phyloP scores from a whole-genome alignment of 1,140 invertebrate genomes.

The Coptotermes formosanus region DNA sequence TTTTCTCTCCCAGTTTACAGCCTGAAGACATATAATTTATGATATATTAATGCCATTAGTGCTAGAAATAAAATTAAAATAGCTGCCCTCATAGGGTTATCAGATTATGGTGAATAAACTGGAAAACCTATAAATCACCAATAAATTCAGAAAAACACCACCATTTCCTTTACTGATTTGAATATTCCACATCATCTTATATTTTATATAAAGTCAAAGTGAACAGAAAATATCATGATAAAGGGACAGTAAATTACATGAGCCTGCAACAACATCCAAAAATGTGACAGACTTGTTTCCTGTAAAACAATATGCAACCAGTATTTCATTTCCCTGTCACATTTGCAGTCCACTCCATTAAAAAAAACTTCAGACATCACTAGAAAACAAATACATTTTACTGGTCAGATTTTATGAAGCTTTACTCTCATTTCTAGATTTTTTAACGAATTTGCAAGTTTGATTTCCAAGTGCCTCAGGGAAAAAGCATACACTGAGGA shows the following conservation, averaged over 20 bases:
- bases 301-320: not conserved
- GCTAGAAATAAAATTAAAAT: not conserved
- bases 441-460: too few species aligned
- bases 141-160: not conserved
- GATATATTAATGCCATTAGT: not conserved
- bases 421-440: too few species aligned
- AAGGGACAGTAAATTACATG: not conserved
- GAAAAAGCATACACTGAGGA: too few species aligned
- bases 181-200: not conserved
- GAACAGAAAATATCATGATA: not conserved
- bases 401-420: too few species aligned
- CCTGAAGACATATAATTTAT: too few species aligned
- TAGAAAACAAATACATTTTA: too few species aligned
- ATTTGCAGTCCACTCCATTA: too few species aligned
- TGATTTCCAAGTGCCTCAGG: too few species aligned
- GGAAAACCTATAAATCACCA: not conserved
- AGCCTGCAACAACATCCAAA: not conserved
- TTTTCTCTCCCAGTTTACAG: too few species aligned
- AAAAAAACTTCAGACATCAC: too few species aligned
- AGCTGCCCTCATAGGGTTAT: not conserved
- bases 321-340: too few species aligned
- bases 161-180: not conserved
- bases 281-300: not conserved
- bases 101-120: not conserved
- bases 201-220: not conserved